A percentile compares a stretch with the other conserved stretches of the same genome.
Conservation (phyloP, 2,113 vertebrate species). For the Smithornis capensis region DNA sequence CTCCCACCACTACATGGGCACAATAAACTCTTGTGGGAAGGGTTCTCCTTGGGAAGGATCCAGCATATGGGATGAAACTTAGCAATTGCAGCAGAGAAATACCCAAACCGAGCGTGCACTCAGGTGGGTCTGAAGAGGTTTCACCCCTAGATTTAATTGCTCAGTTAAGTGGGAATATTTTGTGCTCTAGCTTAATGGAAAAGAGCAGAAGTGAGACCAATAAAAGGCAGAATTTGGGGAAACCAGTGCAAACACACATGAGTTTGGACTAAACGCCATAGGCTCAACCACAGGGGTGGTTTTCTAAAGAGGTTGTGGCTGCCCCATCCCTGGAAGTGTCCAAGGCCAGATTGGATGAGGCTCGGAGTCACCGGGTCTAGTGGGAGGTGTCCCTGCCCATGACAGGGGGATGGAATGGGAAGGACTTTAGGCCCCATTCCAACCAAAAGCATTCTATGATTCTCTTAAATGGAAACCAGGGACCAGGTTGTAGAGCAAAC, state of each 20-base stretch:
- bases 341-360: accelerated
- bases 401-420: not conserved
- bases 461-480: not conserved
- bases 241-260: not conserved
- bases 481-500: accelerated
- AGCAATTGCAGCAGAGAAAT: not conserved
- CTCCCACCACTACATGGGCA: not conserved
- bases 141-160: not conserved
- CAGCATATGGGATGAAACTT: not conserved
- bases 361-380: accelerated
- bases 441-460: not conserved
- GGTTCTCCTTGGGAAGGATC: not conserved
- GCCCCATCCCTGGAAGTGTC: not conserved
- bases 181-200: not conserved
- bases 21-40: not conserved
- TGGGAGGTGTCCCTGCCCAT: not conserved
- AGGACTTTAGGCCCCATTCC: not conserved
- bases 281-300: not conserved
- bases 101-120: not conserved
- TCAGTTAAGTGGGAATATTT: not conserved
- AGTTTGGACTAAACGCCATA: not conserved
- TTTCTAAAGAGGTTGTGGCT: not conserved
- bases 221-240: not conserved
- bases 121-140: not conserved
- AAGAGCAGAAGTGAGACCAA: not conserved